phyloP scores from a whole-genome alignment of 2,797 vertebrate genomes.

The Rachycentron canadum region DNA sequence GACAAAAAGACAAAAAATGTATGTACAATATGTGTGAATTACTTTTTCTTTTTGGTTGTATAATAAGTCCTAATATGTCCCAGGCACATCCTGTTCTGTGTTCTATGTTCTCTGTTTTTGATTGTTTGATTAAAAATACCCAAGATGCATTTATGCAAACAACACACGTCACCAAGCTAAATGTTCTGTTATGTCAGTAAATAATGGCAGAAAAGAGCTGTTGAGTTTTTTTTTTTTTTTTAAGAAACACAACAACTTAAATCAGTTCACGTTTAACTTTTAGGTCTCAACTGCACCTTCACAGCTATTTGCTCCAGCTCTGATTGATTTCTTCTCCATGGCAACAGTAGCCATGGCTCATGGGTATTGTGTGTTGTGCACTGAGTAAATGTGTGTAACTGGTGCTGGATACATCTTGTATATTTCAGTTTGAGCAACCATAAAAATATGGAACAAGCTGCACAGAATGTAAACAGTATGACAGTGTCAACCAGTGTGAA shows the following conservation, averaged over 20 bases:
- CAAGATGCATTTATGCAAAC: too few relatives aligned
- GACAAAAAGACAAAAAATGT: not conserved
- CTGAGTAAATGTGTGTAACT: not conserved
- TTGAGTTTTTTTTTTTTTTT: not conserved
- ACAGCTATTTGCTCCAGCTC: not conserved
- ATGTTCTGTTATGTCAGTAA: not conserved
- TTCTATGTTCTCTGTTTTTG: too few relatives aligned
- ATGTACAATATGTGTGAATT: not conserved
- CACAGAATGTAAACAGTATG: not conserved
- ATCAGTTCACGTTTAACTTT: not conserved
- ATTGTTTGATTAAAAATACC: too few relatives aligned
- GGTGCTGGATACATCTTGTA: not conserved
- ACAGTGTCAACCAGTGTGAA: not conserved
- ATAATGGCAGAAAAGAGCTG: not conserved
- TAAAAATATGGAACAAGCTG: not conserved
- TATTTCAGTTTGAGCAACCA: not conserved
- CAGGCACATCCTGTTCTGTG: too few relatives aligned
- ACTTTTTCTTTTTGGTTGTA: too few relatives aligned
- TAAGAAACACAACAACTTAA: not conserved
- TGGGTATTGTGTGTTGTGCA: not conserved
- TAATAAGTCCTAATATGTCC: too few relatives aligned
- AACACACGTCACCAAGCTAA: not conserved
- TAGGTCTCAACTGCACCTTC: not conserved
- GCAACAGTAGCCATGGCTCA: not conserved
- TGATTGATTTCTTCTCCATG: constrained; percentile 11